Conservation (phyloP, 2,797 vertebrate species). For the Allobates femoralis region DNA sequence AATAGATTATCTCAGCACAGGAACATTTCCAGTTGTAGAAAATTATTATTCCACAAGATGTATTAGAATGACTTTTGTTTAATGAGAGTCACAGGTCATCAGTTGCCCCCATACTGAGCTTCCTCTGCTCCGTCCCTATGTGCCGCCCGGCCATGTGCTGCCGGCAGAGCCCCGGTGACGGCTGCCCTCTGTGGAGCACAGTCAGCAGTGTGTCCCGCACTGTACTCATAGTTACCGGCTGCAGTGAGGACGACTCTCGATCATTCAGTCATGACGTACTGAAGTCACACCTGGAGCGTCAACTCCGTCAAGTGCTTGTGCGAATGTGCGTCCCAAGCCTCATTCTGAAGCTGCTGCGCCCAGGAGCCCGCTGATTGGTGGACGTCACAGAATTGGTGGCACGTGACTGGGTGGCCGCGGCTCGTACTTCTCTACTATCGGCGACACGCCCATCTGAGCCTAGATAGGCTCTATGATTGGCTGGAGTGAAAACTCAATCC, state of each 20-base stretch:
- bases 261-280: neutral
- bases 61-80: too few relatives aligned
- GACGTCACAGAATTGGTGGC: neutral
- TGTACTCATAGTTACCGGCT: neutral
- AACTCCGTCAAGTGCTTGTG: too few relatives aligned
- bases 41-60: too few relatives aligned
- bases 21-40: too few relatives aligned
- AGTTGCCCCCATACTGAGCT: too few relatives aligned
- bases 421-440: neutral
- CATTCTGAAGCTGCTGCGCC: neutral
- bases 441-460: neutral
- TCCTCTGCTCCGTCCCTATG: too few relatives aligned
- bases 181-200: too few relatives aligned
- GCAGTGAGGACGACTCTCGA: neutral
- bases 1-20: too few relatives aligned
- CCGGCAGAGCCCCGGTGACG: too few relatives aligned
- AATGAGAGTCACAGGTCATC: too few relatives aligned
- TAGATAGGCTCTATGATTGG: neutral
- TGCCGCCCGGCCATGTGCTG: too few relatives aligned
- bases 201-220: too few relatives aligned
- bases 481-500: neutral
- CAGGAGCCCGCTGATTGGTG: neutral
- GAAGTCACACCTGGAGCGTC: neutral
- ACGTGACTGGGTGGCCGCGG: neutral
- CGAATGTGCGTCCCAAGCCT: constrained; percentile 29